Evolutionary conservation across 2,888 invertebrate species (phyloP), one percentile per base, ranked within the genome.

Genomic region (Poecilobothrus nobilitatus): DNA sequence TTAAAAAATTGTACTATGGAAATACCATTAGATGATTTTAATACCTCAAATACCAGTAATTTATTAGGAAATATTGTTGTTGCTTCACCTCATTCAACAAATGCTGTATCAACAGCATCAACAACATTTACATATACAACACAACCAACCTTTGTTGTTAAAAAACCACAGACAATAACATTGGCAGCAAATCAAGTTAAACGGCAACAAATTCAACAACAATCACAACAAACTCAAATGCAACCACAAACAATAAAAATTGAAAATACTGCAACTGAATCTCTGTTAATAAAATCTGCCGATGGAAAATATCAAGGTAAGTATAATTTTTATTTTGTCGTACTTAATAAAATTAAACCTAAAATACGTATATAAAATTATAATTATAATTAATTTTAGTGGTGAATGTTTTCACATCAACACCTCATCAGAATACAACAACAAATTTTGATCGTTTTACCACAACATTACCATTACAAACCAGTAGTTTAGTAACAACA

Each of bases 251-350:
- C 67, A 9, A 33, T 70, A 37, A 27, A 68, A n/a, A 21, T 78
- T 10, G 76, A 79, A 71, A 77, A 76, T 73, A 75, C 79, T 7
- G 73, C 74, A 63, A 73, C 75, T 63, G 77, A 77, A 71, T 75
- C 81, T 15, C 74, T 81, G 0, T 70, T 80, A n/a, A 76, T 81
- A 65, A 78, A 77, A 70, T 79, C 79, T 22, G 76, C 78, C 27
- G 76, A 76, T 21, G 80, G 81, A 22, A 76, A 77, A 71, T 77
- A 76, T 72, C 81, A 81, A 75, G 77, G 80, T 81, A 74, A 72
- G 71, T 68, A 9, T 65, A 65, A 18, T n/a, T 34, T 65, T 65
- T 12, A 21, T 21, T 62, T 62, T 62, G 20, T 41, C 5, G 2
- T 27, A 27, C 27, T 10, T 7, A 37, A 5, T 37, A 10, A 37